Percentiles rank a stretch among this genome's conserved stretches.
Conservation (phyloP, 2,797 vertebrate species). For the Amniataba percoides region DNA sequence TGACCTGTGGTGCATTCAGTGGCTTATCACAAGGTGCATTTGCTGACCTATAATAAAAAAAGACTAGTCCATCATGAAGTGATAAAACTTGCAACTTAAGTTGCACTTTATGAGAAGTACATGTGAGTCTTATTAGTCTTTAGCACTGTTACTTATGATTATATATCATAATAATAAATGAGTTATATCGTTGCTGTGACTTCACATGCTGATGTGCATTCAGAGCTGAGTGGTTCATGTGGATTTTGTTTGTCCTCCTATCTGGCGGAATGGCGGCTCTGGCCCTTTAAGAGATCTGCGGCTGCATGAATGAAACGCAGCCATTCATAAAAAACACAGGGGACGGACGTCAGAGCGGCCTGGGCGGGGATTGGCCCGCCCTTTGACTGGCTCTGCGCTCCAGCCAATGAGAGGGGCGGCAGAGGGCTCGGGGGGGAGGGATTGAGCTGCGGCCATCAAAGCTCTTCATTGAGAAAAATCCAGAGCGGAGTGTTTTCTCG, state of each 20-base stretch:
- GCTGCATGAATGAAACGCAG: conserved; percentile 85
- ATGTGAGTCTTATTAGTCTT: too few relatives aligned
- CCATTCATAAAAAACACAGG: conserved; percentile 86
- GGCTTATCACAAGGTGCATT: background rate
- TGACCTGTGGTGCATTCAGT: too few relatives aligned
- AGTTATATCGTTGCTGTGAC: too few relatives aligned
- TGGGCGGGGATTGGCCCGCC: conserved; percentile 69
- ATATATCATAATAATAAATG: too few relatives aligned
- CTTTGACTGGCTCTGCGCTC: conserved; percentile 44
- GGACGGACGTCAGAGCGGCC: conserved; percentile 33
- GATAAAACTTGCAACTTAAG: too few relatives aligned
- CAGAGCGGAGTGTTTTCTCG: conserved; percentile 69
- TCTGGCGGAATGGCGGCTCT: conserved; percentile 1
- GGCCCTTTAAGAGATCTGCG: conserved; percentile 79
- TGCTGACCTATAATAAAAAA: background rate
- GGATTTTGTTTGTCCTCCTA: background rate
- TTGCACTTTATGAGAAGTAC: too few relatives aligned
- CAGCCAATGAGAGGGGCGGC: conserved; percentile 70
- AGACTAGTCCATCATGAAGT: too few relatives aligned
- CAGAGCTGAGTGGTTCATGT: background rate
- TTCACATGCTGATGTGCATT: background rate
- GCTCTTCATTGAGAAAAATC: conserved; percentile 84
- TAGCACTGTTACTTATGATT: background rate
- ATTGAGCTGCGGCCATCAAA: conserved; percentile 24
- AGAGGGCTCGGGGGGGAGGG: background rate